These are phyloP conservation scores for Lepus timidus DNA, from an alignment of 2,113 vertebrate genomes.

Conservation along the genomic window DNA sequence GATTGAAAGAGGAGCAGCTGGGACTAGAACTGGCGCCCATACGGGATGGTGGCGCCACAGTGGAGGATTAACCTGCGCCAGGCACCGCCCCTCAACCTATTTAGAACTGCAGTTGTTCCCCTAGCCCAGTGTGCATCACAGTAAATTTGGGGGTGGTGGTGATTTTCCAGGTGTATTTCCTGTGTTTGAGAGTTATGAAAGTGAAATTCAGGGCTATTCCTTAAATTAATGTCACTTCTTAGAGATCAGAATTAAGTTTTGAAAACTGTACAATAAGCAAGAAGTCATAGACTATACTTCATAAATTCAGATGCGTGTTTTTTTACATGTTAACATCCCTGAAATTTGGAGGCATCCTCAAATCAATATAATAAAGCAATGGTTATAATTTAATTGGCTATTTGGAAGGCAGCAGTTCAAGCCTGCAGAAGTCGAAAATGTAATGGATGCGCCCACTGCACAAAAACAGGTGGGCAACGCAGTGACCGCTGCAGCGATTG, in stretches of 20 bases:
- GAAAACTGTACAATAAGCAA: background rate
- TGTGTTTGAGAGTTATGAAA: slow-evolving; percentile 3
- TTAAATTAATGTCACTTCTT: background rate
- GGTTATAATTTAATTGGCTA: slow-evolving; percentile 10
- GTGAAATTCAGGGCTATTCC: background rate
- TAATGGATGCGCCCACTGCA: background rate
- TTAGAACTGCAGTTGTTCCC: background rate
- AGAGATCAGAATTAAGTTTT: slow-evolving; percentile 24
- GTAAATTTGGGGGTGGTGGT: background rate
- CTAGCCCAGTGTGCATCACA: background rate
- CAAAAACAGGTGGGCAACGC: background rate
- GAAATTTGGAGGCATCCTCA: slow-evolving; percentile 20
- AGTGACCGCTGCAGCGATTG: too few relatives aligned
- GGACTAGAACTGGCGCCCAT: too few relatives aligned
- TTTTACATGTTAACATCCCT: slow-evolving; percentile 31
- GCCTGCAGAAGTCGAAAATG: background rate
- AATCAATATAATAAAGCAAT: background rate
- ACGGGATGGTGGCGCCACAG: too few relatives aligned
- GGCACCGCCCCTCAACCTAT: too few relatives aligned
- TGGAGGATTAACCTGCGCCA: too few relatives aligned
- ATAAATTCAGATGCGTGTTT: background rate
- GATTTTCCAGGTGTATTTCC: slow-evolving; percentile 21
- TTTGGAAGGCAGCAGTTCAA: background rate
- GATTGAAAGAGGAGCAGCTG: too few relatives aligned
- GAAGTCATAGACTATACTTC: background rate